Base-by-base conservation (phyloP, 2,888 invertebrate genomes). In the Dorcus parallelipipedus region DNA sequence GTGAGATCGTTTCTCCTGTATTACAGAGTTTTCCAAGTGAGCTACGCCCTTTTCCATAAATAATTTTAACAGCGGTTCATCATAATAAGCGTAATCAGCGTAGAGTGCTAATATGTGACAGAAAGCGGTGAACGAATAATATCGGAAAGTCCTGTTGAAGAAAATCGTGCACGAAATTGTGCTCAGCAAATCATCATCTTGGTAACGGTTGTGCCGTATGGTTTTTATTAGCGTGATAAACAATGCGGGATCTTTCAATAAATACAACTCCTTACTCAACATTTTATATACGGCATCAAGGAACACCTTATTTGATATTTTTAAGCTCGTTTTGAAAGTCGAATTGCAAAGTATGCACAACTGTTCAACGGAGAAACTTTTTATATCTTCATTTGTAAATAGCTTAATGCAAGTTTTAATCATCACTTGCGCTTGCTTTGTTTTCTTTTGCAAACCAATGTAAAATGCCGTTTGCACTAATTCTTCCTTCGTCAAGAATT, bases 51-150 rank as follows among this genome's bases (percentile, higher is more conserved):
- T 69, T 41, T 64, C 60, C 3, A 71, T 67, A 53, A 79, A 71
- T 51, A 69, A 62, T 48, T 71, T 61, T 3, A 78, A 55, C 42
- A 78, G 63, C 20, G 67, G 60, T 54, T 70, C 69, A 63, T 79
- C 74, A 54, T 74, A 74, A 65, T 76, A 74, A 40, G 73, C 65
- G 55, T 72, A 73, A 64, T 78, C 77, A 0, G 79, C 75, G 70
- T 76, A 81, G 49, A 80, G 58, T 7, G 77, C 75, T 63, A 80
- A 65, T 40, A 81, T 73, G 62, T 81, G 79, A 52, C 76, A 73
- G 23, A 74, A 65, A 0, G 70, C 69, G n/a, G 71, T 63, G 63
- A 80, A 76, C 4, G 72, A 69, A 61, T 78, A 79, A 60, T 61
- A 64, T 38, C 72, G 52, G 45, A 73, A 58, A 7, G 77, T 74